Conservation (phyloP, 1,140 invertebrate species). For the Lamellibrachia luymesi region DNA sequence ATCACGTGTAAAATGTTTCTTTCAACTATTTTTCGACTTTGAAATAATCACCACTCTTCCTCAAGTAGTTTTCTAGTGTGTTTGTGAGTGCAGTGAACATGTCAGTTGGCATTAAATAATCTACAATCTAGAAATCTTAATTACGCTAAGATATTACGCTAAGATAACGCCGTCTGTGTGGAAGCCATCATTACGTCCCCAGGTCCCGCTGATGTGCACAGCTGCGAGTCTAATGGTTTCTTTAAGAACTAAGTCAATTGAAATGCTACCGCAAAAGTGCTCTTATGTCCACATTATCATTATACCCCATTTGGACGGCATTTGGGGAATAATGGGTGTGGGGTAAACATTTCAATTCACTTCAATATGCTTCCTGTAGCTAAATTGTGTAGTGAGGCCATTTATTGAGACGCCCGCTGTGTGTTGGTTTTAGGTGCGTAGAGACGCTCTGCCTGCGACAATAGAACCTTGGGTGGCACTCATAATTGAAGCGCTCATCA, state of each 20-base stretch:
- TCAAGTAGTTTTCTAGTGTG: neutral
- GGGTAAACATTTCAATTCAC: neutral
- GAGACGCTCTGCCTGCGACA: neutral
- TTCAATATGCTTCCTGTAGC: neutral
- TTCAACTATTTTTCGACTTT: neutral
- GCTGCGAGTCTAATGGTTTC: neutral
- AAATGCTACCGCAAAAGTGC: neutral
- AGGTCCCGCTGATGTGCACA: neutral
- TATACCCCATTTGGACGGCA: neutral
- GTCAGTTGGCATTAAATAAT: neutral
- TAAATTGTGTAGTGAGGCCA: neutral
- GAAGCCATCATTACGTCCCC: neutral
- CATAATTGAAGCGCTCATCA: neutral
- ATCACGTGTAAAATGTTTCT: neutral
- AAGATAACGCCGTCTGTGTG: neutral
- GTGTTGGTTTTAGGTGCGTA: neutral
- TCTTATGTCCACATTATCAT: neutral
- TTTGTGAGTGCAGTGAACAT: neutral
- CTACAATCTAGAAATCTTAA: neutral
- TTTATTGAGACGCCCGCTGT: neutral
- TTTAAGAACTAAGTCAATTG: slow-evolving; percentile 1
- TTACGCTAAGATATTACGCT: too few species aligned
- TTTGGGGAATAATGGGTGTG: neutral
- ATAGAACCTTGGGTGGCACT: neutral
- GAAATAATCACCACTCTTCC: neutral